Evolutionary conservation across 1,140 invertebrate species (phyloP).

Genomic region (Caenorhabditis tropicalis): DNA sequence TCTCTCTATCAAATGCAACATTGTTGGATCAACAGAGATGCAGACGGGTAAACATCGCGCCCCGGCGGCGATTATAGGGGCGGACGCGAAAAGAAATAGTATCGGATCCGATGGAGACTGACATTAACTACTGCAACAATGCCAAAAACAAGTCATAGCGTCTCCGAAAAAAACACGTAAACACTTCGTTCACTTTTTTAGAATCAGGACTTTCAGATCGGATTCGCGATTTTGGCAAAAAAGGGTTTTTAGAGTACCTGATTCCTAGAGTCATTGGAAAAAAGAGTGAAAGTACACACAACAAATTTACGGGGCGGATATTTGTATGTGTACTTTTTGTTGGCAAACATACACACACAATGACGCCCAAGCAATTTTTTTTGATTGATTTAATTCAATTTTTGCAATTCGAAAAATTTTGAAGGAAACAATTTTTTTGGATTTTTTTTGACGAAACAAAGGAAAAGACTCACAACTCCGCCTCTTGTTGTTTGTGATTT

Average conservation of each 20-base stretch:
- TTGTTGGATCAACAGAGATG: slow-evolving; percentile 43
- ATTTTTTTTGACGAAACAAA: neutral
- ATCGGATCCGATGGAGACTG: slow-evolving; percentile 26
- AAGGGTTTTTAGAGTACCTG: neutral
- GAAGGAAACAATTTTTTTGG: neutral
- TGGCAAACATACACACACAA: slow-evolving; percentile 39
- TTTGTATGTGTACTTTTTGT: slow-evolving; percentile 45
- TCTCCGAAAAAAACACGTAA: neutral
- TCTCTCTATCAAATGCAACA: slow-evolving; percentile 35
- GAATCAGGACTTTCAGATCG: neutral
- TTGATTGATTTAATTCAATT: slow-evolving; percentile 42
- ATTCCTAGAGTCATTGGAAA: neutral
- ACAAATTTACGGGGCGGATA: slow-evolving; percentile 12
- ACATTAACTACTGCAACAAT: slow-evolving; percentile 37
- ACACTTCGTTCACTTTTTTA: neutral
- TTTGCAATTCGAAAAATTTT: slow-evolving; percentile 20
- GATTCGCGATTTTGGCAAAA: neutral
- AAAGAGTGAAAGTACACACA: slow-evolving; percentile 37
- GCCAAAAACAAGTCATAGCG: neutral
- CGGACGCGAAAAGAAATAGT: neutral
- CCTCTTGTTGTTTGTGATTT: slow-evolving; percentile 60
- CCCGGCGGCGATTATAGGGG: slow-evolving; percentile 28
- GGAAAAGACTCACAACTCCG: slow-evolving; percentile 60
- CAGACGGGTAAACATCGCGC: slow-evolving; percentile 42
- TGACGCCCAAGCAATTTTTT: slow-evolving; percentile 37